A percentile compares a stretch with the other conserved stretches of the same genome.
These are phyloP conservation scores for Bradypodion pumilum DNA, from an alignment of 2,797 vertebrate genomes.

Conservation along the genomic window DNA sequence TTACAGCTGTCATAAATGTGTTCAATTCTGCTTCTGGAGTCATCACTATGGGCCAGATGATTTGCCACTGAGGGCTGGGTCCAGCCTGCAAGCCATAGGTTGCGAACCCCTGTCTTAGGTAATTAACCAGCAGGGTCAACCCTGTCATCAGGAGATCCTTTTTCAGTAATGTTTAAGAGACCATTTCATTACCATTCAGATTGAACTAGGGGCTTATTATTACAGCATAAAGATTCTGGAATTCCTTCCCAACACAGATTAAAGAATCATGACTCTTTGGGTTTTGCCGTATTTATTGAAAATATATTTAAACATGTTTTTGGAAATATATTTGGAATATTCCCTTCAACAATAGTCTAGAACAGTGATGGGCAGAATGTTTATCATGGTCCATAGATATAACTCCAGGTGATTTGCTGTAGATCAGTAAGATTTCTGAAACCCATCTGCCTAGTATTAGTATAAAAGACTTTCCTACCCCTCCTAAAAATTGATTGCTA, in stretches of 20 bases:
- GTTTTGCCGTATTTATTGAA: neutral
- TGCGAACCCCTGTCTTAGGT: no score
- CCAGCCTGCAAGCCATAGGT: no score
- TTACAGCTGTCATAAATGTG: no score
- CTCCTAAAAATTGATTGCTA: neutral
- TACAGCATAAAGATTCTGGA: neutral
- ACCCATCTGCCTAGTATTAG: neutral
- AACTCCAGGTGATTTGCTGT: neutral
- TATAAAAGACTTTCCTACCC: no score
- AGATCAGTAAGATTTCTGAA: neutral
- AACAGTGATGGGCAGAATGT: conserved; percentile 5
- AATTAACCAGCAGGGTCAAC: neutral
- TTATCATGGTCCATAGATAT: conserved; percentile 31
- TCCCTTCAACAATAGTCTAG: neutral
- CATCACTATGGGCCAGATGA: no score
- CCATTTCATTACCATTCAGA: neutral
- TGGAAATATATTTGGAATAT: no score
- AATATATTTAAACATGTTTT: neutral
- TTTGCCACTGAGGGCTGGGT: no score
- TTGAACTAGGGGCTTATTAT: neutral
- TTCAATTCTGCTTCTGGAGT: no score
- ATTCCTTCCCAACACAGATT: neutral
- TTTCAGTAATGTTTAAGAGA: neutral
- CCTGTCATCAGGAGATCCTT: neutral
- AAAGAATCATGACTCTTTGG: neutral